Percentiles rank a stretch among this genome's conserved stretches.
phyloP scores from a whole-genome alignment of 2,797 vertebrate genomes.

The Falco rusticolus region DNA sequence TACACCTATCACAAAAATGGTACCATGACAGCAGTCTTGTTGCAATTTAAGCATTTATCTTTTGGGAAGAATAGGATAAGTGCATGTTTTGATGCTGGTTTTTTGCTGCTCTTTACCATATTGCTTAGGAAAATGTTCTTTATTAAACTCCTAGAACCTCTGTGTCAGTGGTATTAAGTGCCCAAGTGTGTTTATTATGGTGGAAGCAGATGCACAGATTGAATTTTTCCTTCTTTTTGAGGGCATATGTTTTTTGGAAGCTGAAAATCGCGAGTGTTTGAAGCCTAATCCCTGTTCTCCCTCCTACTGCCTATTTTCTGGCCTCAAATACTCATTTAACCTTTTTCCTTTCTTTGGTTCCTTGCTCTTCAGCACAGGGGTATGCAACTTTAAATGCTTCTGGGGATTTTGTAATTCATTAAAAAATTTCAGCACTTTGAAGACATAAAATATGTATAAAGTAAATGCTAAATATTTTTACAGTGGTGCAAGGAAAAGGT shows the following conservation, averaged over 20 bases:
- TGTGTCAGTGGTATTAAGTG: neutral
- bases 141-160: neutral
- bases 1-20: neutral
- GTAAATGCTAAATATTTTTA: slow-evolving; percentile 55
- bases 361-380: neutral
- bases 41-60: neutral
- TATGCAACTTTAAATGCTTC: neutral
- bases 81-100: neutral
- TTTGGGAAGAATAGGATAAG: neutral
- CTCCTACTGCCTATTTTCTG: neutral
- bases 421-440: slow-evolving; percentile 1
- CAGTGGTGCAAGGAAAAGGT: slow-evolving; percentile 21
- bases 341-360: slow-evolving; percentile 15
- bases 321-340: slow-evolving; percentile 26
- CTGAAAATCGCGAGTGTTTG: neutral
- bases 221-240: slow-evolving; percentile 14
- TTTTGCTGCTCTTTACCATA: neutral
- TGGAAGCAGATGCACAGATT: neutral
- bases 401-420: slow-evolving; percentile 18
- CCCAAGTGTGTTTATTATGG: neutral
- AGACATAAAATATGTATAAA: neutral
- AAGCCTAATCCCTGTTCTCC: neutral
- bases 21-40: neutral
- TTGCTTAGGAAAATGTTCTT: neutral
- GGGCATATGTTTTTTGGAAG: slow-evolving; percentile 38